Evolutionary conservation across 2,888 invertebrate genomes (phyloP), one percentile per base, ranked within the genome.

Genomic region (Apodemia mormo): DNA sequence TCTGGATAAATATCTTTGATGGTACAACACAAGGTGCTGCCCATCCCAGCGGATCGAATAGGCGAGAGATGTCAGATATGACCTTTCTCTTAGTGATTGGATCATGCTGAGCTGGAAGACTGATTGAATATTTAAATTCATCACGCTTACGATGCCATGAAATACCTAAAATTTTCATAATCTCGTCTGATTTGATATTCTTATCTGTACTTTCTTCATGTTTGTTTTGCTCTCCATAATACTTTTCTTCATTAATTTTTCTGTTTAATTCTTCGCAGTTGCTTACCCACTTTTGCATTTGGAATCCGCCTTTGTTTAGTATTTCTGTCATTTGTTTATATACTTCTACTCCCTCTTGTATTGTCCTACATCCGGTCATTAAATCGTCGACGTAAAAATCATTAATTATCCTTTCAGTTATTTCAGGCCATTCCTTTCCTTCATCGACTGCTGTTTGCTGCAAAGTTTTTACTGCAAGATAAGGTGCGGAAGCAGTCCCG

Each of bases 11-110:
- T 56, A 76, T 70, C 37, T 78, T 78, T 0, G 73, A 73, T n/a
- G 2, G 54, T 49, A 76, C 66, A 43, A 76, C 70, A 14, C 74
- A 71, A n/a, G 74, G 71, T 2, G 79, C 76, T 8, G 79, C 74
- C 78, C 79, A 79, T 4, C 79, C 79, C 7, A 80, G 61, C 0
- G 78, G 79, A 68, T 80, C 79, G 33, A 77, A 79, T 2, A 80
- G 30, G 66, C 71, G 72, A 0, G 78, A 76, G 12, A 80, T 74
- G 30, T 77, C 76, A 2, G 78, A 76, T 3, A 78, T 40, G 0
- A 79, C 71, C n/a, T 71, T 52, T 30, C 79, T 68, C 61, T 80
- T 80, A 3, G 78, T 78, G 4, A 75, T 49, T 0, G 37, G 49
- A 9, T 70, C 37, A 5, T 68, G 71, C 0, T 22, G 0, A 30